Base-by-base conservation (phyloP, 2,888 invertebrate species). In the Drosophila buzzatii region DNA sequence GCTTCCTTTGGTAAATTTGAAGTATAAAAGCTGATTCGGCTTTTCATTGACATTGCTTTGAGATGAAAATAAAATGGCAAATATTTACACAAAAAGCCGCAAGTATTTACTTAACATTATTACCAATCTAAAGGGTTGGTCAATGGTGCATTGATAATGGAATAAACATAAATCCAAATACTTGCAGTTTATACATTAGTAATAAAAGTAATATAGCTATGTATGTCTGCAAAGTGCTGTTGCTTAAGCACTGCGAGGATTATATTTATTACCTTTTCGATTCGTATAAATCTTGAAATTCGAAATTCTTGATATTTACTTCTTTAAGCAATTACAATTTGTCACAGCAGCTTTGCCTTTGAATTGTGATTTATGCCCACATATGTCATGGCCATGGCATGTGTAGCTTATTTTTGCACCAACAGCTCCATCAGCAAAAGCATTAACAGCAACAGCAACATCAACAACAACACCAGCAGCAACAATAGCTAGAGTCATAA, bases 21-120 rank as follows among this genome's bases (percentile, higher is more conserved):
- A 53, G 42, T 37, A 37, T 37, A 35, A 70, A 56, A 18, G 42
- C 76, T 76, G 70, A 79, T 70, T 41, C 52, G 44, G 56, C 58
- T 61, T 51, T 57, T 41, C 8, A n/a, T 18, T 31, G 3, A 18
- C 18, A 31, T 3, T 1, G 12, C 14, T n/a, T 39, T n/a, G 8
- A n/a, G 12, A 27, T 27, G 1, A 27, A 67, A 20, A 2, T 16
- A 16, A 27, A 27, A 47, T 16, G 27, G 16, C 10, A 23, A 27
- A 14, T 51, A 6, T 31, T 31, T n/a, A 18, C 9, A 10, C 10
- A 18, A 18, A 42, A 42, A 20, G 0, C 42, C 12, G 2, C 10
- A 44, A 12, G 18, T 44, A 4, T 18, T 18, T 45, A 16, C 16
- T 16, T 45, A 23, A 45, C 14, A 23, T 37, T 12, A 45, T 31